Conservation (phyloP, 2,888 invertebrate species). For the Drosophila tripunctata region DNA sequence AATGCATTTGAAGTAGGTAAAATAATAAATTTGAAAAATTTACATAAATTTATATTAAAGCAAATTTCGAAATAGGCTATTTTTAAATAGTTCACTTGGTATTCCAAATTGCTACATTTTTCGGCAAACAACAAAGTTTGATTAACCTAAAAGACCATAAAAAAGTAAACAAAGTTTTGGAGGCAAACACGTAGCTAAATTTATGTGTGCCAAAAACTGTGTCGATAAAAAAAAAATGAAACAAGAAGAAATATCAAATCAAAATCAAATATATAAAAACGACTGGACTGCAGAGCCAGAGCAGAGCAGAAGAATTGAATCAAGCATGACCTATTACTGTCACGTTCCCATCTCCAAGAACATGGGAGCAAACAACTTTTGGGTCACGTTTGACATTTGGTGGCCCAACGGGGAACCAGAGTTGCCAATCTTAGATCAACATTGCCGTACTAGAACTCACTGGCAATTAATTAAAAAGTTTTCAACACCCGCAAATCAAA, state of each 20-base stretch:
- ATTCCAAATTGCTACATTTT: conserved; percentile 1
- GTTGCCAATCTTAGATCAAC: conserved; percentile 2
- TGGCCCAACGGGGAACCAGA: background rate
- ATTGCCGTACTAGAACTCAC: conserved; percentile 25
- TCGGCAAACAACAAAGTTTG: conserved; percentile 37
- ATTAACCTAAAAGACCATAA: conserved; percentile 50
- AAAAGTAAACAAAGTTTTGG: conserved; percentile 46
- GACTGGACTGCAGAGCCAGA: background rate
- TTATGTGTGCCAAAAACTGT: conserved; percentile 33
- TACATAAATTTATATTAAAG: background rate
- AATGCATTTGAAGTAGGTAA: conserved; percentile 23
- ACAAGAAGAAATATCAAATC: conserved; percentile 70
- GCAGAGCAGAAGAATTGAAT: conserved; percentile 43
- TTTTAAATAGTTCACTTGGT: background rate
- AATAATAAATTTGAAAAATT: background rate
- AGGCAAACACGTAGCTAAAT: conserved; percentile 41
- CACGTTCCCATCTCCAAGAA: conserved; percentile 60
- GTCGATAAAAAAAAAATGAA: conserved; percentile 56
- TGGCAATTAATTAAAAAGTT: conserved; percentile 77
- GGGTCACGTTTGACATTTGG: conserved; percentile 72
- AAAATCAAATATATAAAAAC: conserved; percentile 65
- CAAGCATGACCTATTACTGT: conserved; percentile 72
- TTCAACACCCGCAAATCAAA: conserved; percentile 65
- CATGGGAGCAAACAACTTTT: conserved; percentile 60
- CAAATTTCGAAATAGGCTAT: background rate